phyloP scores from a whole-genome alignment of 2,888 invertebrate genomes.

The Arge pagana region DNA sequence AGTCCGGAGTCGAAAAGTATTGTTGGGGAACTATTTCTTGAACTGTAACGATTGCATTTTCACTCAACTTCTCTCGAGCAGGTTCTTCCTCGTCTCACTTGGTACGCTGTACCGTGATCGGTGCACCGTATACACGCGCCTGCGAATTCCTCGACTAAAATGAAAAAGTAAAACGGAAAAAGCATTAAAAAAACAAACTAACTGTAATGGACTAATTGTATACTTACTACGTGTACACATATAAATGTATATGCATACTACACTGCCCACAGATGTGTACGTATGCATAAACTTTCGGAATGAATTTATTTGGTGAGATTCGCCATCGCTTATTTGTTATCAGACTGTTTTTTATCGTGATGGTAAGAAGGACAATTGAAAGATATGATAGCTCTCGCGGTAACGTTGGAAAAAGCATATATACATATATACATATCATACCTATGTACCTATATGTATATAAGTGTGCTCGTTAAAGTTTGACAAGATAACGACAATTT shows the following conservation, averaged over 20 bases:
- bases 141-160: no score
- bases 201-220: conserved; percentile 6
- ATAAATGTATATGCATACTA: not conserved
- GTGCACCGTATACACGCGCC: no score
- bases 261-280: no score
- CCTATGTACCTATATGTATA: conserved; percentile 8
- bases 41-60: no score
- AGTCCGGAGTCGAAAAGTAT: no score
- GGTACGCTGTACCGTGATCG: no score
- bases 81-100: no score
- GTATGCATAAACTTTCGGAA: not conserved
- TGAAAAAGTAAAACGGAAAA: no score
- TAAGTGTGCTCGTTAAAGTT: not conserved
- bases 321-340: conserved; percentile 10
- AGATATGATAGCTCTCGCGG: no score
- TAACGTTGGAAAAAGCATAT: no score
- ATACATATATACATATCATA: not conserved
- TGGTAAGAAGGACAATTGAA: not conserved
- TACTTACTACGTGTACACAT: not conserved
- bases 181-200: not conserved
- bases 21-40: no score
- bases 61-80: no score
- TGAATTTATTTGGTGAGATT: conserved; percentile 7
- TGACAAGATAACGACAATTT: not conserved
- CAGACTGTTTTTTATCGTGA: conserved; percentile 8